phyloP scores from a whole-genome alignment of 2,797 vertebrate species.

The Aplochiton taeniatus region DNA sequence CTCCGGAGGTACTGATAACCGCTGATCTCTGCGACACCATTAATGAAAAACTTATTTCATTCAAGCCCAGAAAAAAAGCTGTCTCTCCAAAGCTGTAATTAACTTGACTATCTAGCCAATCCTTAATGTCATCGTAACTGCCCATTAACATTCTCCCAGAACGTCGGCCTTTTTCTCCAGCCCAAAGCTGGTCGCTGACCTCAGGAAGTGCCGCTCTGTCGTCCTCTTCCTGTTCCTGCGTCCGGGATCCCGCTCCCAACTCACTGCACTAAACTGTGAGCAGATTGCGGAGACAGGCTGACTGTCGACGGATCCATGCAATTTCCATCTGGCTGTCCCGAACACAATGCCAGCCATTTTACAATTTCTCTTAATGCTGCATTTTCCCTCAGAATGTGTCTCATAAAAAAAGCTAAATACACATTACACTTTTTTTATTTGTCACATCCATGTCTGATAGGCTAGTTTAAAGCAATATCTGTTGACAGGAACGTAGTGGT shows the following conservation, averaged over 20 bases:
- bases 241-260: constrained; percentile 19
- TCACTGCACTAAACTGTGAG: constrained; percentile 15
- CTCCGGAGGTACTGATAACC: constrained; percentile 76
- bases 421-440: too few relatives aligned
- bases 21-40: constrained; percentile 75
- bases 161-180: constrained; percentile 39
- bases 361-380: too few relatives aligned
- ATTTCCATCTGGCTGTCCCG: too few relatives aligned
- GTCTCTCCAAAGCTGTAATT: constrained; percentile 69
- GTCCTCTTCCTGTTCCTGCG: constrained; percentile 51
- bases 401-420: too few relatives aligned
- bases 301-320: too few relatives aligned
- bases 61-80: constrained; percentile 52
- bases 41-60: constrained; percentile 78
- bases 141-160: constrained; percentile 57
- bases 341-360: too few relatives aligned
- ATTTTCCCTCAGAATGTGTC: too few relatives aligned
- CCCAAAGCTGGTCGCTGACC: constrained; percentile 39
- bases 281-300: constrained; percentile 16
- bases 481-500: too few relatives aligned
- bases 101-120: constrained; percentile 70
- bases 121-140: constrained; percentile 58
- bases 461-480: too few relatives aligned
- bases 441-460: too few relatives aligned
- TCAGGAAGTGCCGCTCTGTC: constrained; percentile 46